phyloP scores from a whole-genome alignment of 2,888 invertebrate species.

The Aspidiotus rigidus region DNA sequence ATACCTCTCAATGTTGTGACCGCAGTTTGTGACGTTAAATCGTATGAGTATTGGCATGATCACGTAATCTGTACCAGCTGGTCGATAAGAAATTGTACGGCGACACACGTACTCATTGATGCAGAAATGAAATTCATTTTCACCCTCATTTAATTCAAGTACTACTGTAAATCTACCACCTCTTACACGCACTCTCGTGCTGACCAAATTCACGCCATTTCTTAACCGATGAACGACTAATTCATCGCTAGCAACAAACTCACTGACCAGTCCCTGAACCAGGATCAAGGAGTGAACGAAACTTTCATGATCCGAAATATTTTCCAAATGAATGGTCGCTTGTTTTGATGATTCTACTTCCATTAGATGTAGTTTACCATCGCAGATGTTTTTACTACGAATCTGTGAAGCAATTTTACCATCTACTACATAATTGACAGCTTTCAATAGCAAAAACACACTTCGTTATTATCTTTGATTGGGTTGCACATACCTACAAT shows the following conservation, averaged over 20 bases:
- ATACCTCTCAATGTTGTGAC: constrained; percentile 44
- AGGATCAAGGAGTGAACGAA: constrained; percentile 54
- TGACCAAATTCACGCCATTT: background rate
- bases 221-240: constrained; percentile 46
- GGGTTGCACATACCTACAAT: too few species aligned
- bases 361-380: too few species aligned
- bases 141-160: constrained; percentile 54
- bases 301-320: constrained; percentile 54
- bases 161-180: constrained; percentile 61
- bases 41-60: constrained; percentile 41
- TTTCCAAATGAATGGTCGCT: constrained; percentile 44
- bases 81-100: constrained; percentile 34
- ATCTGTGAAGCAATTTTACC: too few species aligned
- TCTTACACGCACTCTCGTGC: background rate
- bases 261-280: constrained; percentile 14
- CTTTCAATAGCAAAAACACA: too few species aligned
- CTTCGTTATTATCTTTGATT: too few species aligned
- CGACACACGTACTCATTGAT: constrained; percentile 44
- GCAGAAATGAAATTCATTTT: constrained; percentile 54
- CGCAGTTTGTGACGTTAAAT: constrained; percentile 49
- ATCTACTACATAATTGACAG: too few species aligned
- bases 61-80: constrained; percentile 41
- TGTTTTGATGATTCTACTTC: too few species aligned
- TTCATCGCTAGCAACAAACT: constrained; percentile 44
- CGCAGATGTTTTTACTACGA: too few species aligned